Percentiles rank a stretch among this genome's conserved stretches.
These are phyloP conservation scores for Sphaeramia orbicularis DNA, from an alignment of 2,797 vertebrate species.

Conservation along the genomic window DNA sequence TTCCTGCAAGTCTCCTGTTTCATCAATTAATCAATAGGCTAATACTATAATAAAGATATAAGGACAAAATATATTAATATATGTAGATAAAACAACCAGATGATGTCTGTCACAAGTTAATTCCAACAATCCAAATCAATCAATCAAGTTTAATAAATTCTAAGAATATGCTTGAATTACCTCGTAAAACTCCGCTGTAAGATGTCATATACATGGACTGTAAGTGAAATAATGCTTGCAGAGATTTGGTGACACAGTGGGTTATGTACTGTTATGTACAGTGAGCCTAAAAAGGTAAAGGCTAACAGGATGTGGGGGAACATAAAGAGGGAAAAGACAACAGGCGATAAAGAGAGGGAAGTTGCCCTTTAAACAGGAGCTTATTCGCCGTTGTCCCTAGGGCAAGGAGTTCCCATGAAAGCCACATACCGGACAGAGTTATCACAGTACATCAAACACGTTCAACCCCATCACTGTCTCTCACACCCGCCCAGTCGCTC, in stretches of 20 bases:
- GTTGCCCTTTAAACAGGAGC: constrained; percentile 80
- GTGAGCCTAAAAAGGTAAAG: constrained; percentile 56
- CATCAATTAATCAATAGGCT: too few relatives aligned
- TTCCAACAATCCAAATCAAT: not conserved
- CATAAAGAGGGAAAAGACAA: constrained; percentile 62
- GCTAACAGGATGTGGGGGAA: constrained; percentile 62
- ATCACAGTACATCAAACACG: constrained; percentile 82
- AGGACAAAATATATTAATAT: not conserved
- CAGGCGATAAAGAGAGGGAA: constrained; percentile 78
- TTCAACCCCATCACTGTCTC: constrained; percentile 72
- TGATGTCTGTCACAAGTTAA: not conserved
- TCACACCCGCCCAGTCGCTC: constrained; percentile 55
- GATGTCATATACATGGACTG: not conserved
- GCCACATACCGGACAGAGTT: constrained; percentile 83
- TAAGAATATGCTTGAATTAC: too few relatives aligned
- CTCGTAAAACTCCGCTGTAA: not conserved
- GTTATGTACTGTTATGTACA: constrained; percentile 34
- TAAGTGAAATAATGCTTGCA: not conserved
- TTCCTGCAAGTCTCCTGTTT: too few relatives aligned
- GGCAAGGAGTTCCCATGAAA: constrained; percentile 85
- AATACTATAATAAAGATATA: too few relatives aligned
- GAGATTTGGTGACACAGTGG: not conserved
- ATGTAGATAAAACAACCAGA: not conserved
- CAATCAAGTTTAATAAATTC: too few relatives aligned
- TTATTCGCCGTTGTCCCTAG: constrained; percentile 77